Percentiles rank a stretch among this genome's conserved stretches.
These are phyloP conservation scores for Dasypogon diadema DNA, from an alignment of 2,888 invertebrate species.

Conservation along the genomic window DNA sequence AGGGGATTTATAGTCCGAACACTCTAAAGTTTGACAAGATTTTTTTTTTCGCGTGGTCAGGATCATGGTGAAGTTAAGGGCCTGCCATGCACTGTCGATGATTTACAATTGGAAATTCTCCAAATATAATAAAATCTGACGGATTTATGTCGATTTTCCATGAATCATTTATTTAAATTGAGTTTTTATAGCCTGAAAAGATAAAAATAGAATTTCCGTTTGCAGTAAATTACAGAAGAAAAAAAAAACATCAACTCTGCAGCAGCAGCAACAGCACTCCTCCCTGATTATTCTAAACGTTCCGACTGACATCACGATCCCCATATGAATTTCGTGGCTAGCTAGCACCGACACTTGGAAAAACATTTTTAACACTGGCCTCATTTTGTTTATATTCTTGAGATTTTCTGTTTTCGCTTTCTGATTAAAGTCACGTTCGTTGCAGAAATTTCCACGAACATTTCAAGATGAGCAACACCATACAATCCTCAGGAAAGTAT, in stretches of 20 bases:
- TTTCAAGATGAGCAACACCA: conserved; percentile 25
- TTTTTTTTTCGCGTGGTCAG: conserved; percentile 2
- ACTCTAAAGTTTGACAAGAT: not conserved
- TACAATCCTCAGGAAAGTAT: conserved; percentile 5
- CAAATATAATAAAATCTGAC: not conserved
- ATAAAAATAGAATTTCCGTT: conserved; percentile 17
- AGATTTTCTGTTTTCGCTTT: conserved; percentile 43
- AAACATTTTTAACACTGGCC: conserved; percentile 21
- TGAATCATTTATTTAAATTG: not conserved
- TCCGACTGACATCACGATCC: conserved; percentile 19
- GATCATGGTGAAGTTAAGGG: not conserved
- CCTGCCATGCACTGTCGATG: not conserved
- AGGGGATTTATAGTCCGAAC: conserved; percentile 1
- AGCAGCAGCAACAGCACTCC: not conserved
- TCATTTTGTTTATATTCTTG: conserved; percentile 37
- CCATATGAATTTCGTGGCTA: conserved; percentile 13
- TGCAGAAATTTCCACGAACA: conserved; percentile 28
- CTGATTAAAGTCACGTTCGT: conserved; percentile 41
- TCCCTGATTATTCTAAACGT: not conserved
- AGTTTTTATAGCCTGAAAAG: not conserved
- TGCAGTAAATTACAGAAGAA: conserved; percentile 7
- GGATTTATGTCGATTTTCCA: no score
- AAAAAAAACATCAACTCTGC: not conserved
- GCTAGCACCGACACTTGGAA: conserved; percentile 11
- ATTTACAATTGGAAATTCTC: not conserved